Conservation (phyloP, 2,113 vertebrate genomes). For the Cepphus grylle region DNA sequence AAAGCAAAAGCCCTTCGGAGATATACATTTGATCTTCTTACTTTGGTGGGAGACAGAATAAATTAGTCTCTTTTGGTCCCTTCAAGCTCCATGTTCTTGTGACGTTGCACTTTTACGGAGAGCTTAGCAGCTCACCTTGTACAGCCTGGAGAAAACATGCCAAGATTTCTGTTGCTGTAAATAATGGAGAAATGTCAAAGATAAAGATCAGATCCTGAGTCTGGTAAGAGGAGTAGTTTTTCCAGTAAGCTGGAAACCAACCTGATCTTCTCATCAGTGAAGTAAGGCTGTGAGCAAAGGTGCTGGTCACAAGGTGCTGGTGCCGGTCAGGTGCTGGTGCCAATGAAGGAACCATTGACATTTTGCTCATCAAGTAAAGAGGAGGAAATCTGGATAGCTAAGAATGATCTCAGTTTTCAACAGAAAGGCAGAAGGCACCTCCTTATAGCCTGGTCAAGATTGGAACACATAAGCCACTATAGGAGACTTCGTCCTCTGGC, state of each 20-base stretch:
- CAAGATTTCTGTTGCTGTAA: background rate
- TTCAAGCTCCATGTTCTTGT: background rate
- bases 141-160: background rate
- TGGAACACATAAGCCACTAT: rapidly evolving
- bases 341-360: background rate
- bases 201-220: background rate
- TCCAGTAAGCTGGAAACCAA: background rate
- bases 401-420: background rate
- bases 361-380: background rate
- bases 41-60: background rate
- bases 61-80: background rate
- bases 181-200: background rate
- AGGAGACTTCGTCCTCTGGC: background rate
- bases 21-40: background rate
- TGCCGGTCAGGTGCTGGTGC: too few relatives aligned
- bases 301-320: background rate
- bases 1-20: background rate
- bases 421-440: background rate
- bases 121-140: background rate
- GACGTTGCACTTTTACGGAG: rapidly evolving
- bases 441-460: background rate
- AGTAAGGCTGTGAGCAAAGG: background rate
- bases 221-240: background rate
- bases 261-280: background rate
- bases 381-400: background rate